Evolutionary conservation across 2,888 invertebrate species (phyloP).

Genomic region (Geophilus truncorum): DNA sequence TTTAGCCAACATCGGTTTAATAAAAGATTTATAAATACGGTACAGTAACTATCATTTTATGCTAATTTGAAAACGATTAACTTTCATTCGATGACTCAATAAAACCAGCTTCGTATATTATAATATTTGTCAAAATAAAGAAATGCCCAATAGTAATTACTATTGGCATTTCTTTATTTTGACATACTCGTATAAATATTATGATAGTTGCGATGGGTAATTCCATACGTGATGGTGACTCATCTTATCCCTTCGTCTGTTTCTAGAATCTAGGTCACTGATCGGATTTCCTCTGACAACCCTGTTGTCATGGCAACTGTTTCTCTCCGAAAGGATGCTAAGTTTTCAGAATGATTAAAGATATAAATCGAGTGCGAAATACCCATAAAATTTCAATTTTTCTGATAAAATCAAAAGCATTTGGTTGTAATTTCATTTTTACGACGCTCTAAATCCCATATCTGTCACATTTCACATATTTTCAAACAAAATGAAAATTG

Average conservation of each 20-base stretch:
- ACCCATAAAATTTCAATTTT: neutral
- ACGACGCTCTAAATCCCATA: neutral
- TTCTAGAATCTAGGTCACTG: neutral
- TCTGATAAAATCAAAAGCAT: neutral
- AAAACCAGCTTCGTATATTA: too few relatives aligned
- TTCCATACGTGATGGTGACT: neutral
- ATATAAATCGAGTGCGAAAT: neutral
- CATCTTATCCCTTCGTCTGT: neutral
- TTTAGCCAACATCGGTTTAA: too few relatives aligned
- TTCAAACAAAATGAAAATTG: neutral
- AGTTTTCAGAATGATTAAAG: neutral
- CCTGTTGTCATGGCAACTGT: neutral
- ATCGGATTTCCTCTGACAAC: neutral
- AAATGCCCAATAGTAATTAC: too few relatives aligned
- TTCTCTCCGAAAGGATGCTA: neutral
- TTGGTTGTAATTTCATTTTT: neutral
- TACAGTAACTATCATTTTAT: too few relatives aligned
- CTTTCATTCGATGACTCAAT: too few relatives aligned
- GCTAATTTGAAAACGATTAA: too few relatives aligned
- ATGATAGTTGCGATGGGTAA: neutral
- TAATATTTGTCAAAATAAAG: too few relatives aligned
- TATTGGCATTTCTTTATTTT: neutral
- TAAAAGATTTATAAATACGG: too few relatives aligned
- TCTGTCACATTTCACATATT: neutral
- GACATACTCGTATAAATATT: neutral